These are phyloP conservation scores for Zeus faber DNA, from an alignment of 2,113 vertebrate genomes.

Conservation along the genomic window DNA sequence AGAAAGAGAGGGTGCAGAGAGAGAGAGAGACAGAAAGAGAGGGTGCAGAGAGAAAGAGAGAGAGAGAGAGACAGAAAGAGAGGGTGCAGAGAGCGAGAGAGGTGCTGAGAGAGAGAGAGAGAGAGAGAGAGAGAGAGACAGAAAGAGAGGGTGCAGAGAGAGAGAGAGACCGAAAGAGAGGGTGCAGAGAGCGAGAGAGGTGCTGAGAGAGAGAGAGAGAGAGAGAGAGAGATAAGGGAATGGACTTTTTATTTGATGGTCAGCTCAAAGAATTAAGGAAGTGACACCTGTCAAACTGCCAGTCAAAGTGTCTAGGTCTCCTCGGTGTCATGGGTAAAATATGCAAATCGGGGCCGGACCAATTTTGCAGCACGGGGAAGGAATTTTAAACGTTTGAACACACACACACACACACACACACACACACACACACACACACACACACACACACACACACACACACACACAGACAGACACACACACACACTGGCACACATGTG, in stretches of 20 bases:
- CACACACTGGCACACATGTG: slow-evolving; percentile 18
- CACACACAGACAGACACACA: slow-evolving; percentile 10
- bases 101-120: no score
- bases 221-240: no score
- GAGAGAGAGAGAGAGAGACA: no score
- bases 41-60: no score
- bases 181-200: no score
- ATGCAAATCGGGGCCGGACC: slow-evolving; percentile 38
- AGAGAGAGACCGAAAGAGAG: no score
- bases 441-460: background rate
- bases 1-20: no score
- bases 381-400: slow-evolving; percentile 38
- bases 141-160: no score
- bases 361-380: slow-evolving; percentile 22
- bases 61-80: no score
- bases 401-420: background rate
- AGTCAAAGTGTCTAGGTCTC: slow-evolving; percentile 21
- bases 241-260: slow-evolving; percentile 62
- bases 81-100: no score
- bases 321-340: slow-evolving; percentile 27
- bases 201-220: no score
- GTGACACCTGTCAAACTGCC: slow-evolving; percentile 61
- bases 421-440: background rate
- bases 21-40: no score
- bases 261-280: slow-evolving; percentile 53